These are phyloP conservation scores for Sciurus vulgaris DNA, from an alignment of 2,797 vertebrate genomes.

Conservation along the genomic window DNA sequence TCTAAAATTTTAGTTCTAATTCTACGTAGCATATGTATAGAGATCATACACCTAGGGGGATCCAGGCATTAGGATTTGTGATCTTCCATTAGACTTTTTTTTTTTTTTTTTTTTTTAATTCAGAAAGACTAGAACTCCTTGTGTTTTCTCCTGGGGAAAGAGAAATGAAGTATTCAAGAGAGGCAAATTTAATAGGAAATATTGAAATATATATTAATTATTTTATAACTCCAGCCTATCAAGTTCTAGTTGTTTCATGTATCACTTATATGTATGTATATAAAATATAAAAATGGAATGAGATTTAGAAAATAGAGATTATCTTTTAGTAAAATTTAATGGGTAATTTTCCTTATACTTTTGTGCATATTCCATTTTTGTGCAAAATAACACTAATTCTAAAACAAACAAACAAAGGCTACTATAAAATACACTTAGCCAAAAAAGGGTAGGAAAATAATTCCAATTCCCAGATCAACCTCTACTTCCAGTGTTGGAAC, in stretches of 20 bases:
- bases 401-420: background rate
- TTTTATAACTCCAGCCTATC: background rate
- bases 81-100: no score
- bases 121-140: background rate
- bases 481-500: background rate
- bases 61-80: background rate
- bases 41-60: background rate
- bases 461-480: background rate
- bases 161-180: background rate
- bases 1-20: background rate
- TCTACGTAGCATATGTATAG: background rate
- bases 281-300: constrained; percentile 1
- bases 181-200: background rate
- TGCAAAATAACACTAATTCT: constrained; percentile 25
- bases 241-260: constrained; percentile 11
- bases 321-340: background rate
- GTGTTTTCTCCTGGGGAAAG: background rate
- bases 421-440: background rate
- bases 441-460: background rate
- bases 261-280: background rate
- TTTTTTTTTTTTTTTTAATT: background rate
- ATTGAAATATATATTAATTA: background rate
- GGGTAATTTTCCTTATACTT: background rate
- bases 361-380: background rate
- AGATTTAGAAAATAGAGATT: background rate